These are phyloP conservation scores for Cossypha caffra DNA, from an alignment of 2,797 vertebrate genomes.

Conservation along the genomic window DNA sequence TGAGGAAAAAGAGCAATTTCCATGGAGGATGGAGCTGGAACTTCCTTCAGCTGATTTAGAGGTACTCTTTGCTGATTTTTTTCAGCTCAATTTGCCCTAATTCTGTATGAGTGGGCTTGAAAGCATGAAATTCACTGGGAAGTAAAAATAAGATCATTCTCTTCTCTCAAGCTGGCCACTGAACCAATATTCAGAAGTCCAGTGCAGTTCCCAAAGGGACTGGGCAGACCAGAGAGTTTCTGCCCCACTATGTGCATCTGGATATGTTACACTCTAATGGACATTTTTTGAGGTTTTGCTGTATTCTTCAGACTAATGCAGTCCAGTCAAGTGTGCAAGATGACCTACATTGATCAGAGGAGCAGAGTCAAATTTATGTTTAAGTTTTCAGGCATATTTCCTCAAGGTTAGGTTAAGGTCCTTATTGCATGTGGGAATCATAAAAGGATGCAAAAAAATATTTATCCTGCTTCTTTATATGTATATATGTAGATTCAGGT, in stretches of 20 bases:
- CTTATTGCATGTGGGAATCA: accelerated
- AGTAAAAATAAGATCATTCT: background rate
- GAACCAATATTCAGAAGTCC: background rate
- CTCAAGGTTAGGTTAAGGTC: background rate
- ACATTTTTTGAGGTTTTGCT: background rate
- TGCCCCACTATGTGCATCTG: background rate
- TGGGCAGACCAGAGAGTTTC: background rate
- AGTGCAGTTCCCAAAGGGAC: background rate
- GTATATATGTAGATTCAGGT: background rate
- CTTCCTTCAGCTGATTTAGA: background rate
- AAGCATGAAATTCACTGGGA: background rate
- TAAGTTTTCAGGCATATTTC: background rate
- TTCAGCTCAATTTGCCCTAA: background rate
- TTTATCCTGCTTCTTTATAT: background rate
- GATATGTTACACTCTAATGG: background rate
- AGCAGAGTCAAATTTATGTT: background rate
- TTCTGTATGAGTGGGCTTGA: background rate
- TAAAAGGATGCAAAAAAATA: background rate
- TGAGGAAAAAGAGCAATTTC: background rate
- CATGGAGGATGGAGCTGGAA: background rate
- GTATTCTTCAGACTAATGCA: background rate
- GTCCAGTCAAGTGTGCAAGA: background rate
- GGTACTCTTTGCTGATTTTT: background rate
- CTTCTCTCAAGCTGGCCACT: background rate
- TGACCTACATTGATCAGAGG: background rate